These are phyloP conservation scores for Zonitis immaculata DNA, from an alignment of 2,888 invertebrate species.

Conservation along the genomic window DNA sequence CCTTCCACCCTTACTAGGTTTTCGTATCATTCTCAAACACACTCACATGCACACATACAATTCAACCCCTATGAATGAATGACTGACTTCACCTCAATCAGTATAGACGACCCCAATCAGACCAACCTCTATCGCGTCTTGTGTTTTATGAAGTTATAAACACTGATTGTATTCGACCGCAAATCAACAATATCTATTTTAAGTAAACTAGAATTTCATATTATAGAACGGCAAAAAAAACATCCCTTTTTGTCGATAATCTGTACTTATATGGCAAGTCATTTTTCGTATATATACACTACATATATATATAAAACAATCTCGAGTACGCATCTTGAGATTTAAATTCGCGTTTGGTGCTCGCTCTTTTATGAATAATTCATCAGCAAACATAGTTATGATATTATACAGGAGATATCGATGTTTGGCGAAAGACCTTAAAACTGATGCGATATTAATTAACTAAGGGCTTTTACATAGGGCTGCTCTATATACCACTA, in stretches of 20 bases:
- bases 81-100: slow-evolving; percentile 17
- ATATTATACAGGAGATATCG: slow-evolving; percentile 42
- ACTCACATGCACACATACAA: no score
- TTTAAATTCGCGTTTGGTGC: slow-evolving; percentile 42
- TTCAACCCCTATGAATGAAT: slow-evolving; percentile 6
- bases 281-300: no score
- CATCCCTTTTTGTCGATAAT: not conserved
- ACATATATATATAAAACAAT: no score
- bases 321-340: slow-evolving; percentile 41
- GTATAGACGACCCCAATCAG: slow-evolving; percentile 18
- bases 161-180: slow-evolving; percentile 13
- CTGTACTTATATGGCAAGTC: slow-evolving; percentile 10
- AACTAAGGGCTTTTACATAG: slow-evolving; percentile 40
- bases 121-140: slow-evolving; percentile 18
- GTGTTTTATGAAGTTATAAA: slow-evolving; percentile 23
- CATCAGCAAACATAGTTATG: slow-evolving; percentile 42
- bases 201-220: no score
- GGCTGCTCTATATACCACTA: slow-evolving; percentile 34
- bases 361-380: slow-evolving; percentile 45
- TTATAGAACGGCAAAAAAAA: no score
- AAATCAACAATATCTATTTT: no score
- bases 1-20: slow-evolving; percentile 1
- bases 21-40: not conserved
- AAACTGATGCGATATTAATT: slow-evolving; percentile 45
- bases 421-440: slow-evolving; percentile 27